Evolutionary conservation across 2,113 vertebrate species (phyloP), one percentile per base, ranked within the genome.

Genomic region (Thymallus thymallus): DNA sequence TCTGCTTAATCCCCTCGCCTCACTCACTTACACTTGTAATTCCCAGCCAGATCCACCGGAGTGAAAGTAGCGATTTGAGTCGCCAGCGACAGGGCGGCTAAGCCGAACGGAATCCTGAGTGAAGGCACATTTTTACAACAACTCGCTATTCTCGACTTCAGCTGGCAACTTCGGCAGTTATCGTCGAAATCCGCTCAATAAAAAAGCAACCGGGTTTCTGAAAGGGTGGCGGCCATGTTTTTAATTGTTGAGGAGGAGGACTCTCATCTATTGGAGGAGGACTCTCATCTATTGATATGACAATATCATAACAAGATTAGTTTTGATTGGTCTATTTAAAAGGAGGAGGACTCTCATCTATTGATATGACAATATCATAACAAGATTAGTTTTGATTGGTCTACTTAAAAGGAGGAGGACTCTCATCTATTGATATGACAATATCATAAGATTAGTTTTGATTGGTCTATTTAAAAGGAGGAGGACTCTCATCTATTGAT

Each of bases 11-110:
- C 91, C 87, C 75, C 58, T 86, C 83, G 86, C 81, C 82, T 88
- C 85, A 81, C 87, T 89, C 81, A 75, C 87, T 92, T 90, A 92
- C 85, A 88, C 87, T 89, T 91, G 89, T 93, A 91, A 92, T 92
- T 91, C 91, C 71, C 82, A 78, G 80, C 77, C 87, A 85, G 77
- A 89, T 89, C 89, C 79, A 64, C 76, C 62, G 35, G 83, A 91
- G 84, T 90, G 86, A 90, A 91, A 89, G 87, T 84, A 79, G 75
- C 14, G 84, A 89, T 90, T 89, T 86, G 81, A 91, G 88, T 87
- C 72, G 55, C 81, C 83, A 79, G 84, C 80, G 86, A 87, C 88
- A 78, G 87, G 68, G 71, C 71, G 82, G 90, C 92, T 92, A 89
- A 90, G 80, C 87, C 20, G 4, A 48, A 30, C 80, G 62, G 76